Evolutionary conservation across 1,140 invertebrate genomes (phyloP), one percentile per base, ranked within the genome.

Genomic region (Asobara japonica): DNA sequence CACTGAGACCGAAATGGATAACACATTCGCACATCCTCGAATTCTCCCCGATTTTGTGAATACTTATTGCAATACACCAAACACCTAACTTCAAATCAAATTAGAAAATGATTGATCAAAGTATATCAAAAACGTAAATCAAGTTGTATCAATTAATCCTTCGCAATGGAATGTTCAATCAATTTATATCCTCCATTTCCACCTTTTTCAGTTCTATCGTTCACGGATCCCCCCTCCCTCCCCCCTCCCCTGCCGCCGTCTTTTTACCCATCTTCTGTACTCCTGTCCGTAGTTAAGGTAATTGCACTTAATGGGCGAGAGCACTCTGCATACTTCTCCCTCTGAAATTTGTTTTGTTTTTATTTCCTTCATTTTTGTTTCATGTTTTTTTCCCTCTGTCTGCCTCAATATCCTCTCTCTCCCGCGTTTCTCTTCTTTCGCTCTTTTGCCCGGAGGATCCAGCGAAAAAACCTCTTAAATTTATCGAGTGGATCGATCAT

Each of bases 61-160:
- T n/a, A n/a, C n/a, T n/a, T n/a, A n/a, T n/a, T n/a, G n/a, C n/a
- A n/a, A n/a, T n/a, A n/a, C n/a, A n/a, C n/a, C n/a, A n/a, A n/a
- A n/a, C n/a, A n/a, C n/a, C n/a, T n/a, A n/a, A n/a, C n/a, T n/a
- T n/a, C n/a, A n/a, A n/a, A n/a, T 38, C 6, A 7, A 41, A 27
- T 29, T 25, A 31, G 62, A 41, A 45, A 36, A 13, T 30, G 60
- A 56, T 30, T 31, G 11, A 36, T 16, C 31, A n/a, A 8, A 29
- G 27, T n/a, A 18, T 45, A 70, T 56, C 36, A 56, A 71, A 30
- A 65, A 41, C n/a, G 29, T 29, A 61, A 65, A 65, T 62, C 61
- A 65, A 36, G 62, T 72, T 62, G 70, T 64, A 64, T 66, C 62
- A 64, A 72, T 72, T 72, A 72, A 72, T 72, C 60, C 56, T 64